A percentile compares a stretch with the other conserved stretches of the same genome.
Evolutionary conservation across 2,113 vertebrate species (phyloP).

Genomic region (Oceanodroma tethys): DNA sequence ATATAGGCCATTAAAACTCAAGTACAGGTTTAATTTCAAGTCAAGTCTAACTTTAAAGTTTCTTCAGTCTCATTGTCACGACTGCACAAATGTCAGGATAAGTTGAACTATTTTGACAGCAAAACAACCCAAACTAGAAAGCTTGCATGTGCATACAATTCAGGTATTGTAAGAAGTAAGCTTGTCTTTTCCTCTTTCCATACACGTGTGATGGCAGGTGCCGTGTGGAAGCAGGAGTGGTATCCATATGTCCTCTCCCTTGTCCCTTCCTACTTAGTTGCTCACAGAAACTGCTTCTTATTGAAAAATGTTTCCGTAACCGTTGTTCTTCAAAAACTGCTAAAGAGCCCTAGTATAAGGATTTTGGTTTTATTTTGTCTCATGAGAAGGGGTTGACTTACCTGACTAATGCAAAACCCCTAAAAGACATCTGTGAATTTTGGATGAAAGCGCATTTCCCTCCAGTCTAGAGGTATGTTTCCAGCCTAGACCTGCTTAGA

Average conservation of each 20-base stretch:
- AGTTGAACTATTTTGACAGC: background rate
- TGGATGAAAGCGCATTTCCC: background rate
- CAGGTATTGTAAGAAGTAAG: background rate
- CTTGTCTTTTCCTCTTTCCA: background rate
- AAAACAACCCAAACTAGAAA: background rate
- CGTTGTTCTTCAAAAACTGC: background rate
- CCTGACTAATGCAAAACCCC: background rate
- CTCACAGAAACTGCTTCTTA: background rate
- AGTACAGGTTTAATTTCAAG: background rate
- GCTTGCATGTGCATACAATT: background rate
- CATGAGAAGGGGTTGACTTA: background rate
- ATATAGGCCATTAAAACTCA: background rate
- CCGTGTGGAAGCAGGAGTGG: background rate
- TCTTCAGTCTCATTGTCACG: background rate
- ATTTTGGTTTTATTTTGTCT: background rate
- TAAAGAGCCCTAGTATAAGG: background rate
- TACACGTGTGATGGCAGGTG: background rate
- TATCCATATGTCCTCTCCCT: background rate
- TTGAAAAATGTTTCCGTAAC: background rate
- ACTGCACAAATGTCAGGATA: background rate
- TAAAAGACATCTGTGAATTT: background rate
- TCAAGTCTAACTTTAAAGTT: background rate
- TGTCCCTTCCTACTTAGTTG: background rate
- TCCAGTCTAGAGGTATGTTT: background rate
- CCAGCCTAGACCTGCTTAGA: background rate